Percentiles rank a stretch among this genome's conserved stretches.
These are phyloP conservation scores for Mythimna pallens DNA, from an alignment of 2,888 invertebrate genomes.

Conservation along the genomic window DNA sequence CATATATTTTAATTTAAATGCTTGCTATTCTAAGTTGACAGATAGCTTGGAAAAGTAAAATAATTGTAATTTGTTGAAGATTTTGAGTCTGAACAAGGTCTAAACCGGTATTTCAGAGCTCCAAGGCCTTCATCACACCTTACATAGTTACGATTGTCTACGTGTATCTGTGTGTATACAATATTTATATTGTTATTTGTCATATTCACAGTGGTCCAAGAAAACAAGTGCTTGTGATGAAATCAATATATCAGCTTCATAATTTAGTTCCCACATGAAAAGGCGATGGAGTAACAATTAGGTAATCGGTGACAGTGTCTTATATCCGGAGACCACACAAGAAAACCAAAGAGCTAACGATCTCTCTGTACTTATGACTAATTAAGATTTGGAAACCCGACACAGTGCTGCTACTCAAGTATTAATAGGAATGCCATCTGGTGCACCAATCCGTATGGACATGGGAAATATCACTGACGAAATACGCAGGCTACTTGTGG, in stretches of 20 bases:
- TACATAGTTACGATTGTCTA: no score
- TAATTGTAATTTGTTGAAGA: no score
- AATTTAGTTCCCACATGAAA: slow-evolving; percentile 13
- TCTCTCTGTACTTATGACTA: slow-evolving; percentile 45
- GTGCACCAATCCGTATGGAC: slow-evolving; percentile 28
- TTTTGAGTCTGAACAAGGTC: no score
- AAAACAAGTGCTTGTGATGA: neutral
- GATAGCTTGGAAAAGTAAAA: no score
- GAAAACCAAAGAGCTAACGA: slow-evolving; percentile 27
- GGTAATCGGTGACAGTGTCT: slow-evolving; percentile 18
- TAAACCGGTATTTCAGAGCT: no score
- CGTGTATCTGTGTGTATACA: no score
- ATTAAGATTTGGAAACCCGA: slow-evolving; percentile 53
- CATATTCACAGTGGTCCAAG: neutral
- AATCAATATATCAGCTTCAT: neutral
- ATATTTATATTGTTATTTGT: no score
- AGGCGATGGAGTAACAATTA: slow-evolving; percentile 6
- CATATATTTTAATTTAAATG: no score
- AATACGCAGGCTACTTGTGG: neutral
- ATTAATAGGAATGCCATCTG: slow-evolving; percentile 51
- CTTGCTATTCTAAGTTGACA: no score
- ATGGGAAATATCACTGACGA: slow-evolving; percentile 20
- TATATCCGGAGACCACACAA: slow-evolving; percentile 52
- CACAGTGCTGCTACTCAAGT: slow-evolving; percentile 37
- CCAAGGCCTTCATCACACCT: no score